Conservation (phyloP, 2,113 vertebrate species). For the Polyodon spathula region DNA sequence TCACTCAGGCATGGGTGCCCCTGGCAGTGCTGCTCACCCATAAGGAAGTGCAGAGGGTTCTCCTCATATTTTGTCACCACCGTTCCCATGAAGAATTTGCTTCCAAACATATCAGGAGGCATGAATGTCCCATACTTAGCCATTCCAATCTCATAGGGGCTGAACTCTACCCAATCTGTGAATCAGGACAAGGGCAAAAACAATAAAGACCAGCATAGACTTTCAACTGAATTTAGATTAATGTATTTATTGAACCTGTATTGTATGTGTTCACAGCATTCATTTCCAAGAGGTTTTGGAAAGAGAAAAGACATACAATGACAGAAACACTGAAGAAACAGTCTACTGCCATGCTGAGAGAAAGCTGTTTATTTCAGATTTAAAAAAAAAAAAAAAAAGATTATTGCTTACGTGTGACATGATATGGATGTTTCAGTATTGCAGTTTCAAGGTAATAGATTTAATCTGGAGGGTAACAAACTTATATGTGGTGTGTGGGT, state of each 20-base stretch:
- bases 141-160: conserved; percentile 94
- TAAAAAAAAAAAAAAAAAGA: too few species aligned
- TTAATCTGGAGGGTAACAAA: too few species aligned
- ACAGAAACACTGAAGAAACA: too few species aligned
- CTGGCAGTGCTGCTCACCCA: conserved; percentile 70
- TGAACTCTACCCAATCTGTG: conserved; percentile 97
- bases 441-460: too few species aligned
- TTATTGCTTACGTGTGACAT: too few species aligned
- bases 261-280: too few species aligned
- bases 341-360: too few species aligned
- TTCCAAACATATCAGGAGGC: conserved; percentile 88
- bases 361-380: too few species aligned
- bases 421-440: too few species aligned
- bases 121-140: conserved; percentile 97
- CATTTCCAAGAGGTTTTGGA: too few species aligned
- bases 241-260: too few species aligned
- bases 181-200: conserved; percentile 17
- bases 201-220: background rate
- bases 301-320: background rate
- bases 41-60: conserved; percentile 94
- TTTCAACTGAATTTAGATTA: background rate
- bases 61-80: conserved; percentile 82
- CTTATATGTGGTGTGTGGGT: too few species aligned
- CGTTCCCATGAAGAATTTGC: conserved; percentile 96
- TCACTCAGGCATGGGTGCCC: background rate